These are phyloP conservation scores for Engraulis encrasicolus DNA, from an alignment of 2,113 vertebrate genomes.

Conservation along the genomic window DNA sequence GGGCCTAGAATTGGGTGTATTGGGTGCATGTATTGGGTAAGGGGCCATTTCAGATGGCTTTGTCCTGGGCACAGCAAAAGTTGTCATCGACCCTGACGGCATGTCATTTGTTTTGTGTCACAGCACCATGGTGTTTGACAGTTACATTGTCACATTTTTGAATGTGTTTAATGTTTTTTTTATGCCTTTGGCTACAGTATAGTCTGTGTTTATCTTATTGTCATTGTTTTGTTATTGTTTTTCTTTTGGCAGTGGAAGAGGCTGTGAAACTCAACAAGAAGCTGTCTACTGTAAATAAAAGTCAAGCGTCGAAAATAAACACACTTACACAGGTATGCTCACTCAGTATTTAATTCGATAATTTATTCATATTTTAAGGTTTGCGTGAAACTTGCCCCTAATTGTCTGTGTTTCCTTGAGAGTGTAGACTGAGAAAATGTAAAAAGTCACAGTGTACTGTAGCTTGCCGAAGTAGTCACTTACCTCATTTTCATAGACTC, in stretches of 20 bases:
- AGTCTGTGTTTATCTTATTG: too few species aligned
- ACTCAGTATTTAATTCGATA: too few species aligned
- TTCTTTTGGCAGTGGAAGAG: conserved; percentile 81
- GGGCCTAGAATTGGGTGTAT: too few species aligned
- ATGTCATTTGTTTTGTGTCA: not conserved
- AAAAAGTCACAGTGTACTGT: too few species aligned
- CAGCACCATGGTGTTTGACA: not conserved
- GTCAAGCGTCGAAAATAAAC: conserved; percentile 79
- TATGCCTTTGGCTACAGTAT: not conserved
- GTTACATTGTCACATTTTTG: not conserved
- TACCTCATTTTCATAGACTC: not conserved
- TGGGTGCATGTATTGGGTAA: too few species aligned
- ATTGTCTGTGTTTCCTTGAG: too few species aligned
- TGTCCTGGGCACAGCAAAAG: too few species aligned
- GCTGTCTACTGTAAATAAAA: conserved; percentile 78
- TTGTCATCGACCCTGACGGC: too few species aligned
- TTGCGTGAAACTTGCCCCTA: too few species aligned
- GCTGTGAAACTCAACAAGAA: conserved; percentile 84
- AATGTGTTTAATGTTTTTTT: not conserved
- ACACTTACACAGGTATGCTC: conserved; percentile 82
- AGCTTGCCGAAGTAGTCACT: too few species aligned
- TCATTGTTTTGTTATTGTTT: not conserved
- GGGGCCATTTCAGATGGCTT: too few species aligned
- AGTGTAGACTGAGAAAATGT: not conserved
- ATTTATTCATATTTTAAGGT: too few species aligned